phyloP scores from a whole-genome alignment of 2,888 invertebrate species.

The Acanthopleura granulata region DNA sequence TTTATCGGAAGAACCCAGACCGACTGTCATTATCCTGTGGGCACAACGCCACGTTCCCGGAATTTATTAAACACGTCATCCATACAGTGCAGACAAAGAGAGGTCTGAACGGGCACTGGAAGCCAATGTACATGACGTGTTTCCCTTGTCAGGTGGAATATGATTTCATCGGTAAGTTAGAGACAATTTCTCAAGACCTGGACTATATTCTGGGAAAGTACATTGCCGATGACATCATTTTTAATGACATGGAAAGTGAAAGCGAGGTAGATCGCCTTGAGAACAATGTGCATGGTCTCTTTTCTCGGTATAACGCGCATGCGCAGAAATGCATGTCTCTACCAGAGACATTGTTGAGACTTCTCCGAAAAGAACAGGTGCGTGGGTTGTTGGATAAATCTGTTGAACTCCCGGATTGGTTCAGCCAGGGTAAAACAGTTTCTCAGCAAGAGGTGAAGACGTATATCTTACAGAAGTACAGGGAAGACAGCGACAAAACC shows the following conservation, averaged over 20 bases:
- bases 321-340: slow-evolving; percentile 5
- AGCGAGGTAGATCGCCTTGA: neutral
- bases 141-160: slow-evolving; percentile 22
- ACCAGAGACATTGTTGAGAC: slow-evolving; percentile 2
- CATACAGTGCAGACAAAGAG: neutral
- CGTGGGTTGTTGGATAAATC: slow-evolving; percentile 12
- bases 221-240: neutral
- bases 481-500: no score
- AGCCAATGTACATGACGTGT: neutral
- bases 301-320: neutral
- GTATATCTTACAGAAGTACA: neutral
- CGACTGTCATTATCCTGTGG: neutral
- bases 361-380: slow-evolving; percentile 17
- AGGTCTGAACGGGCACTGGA: slow-evolving; percentile 18
- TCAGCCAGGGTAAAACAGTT: neutral
- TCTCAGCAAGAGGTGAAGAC: neutral
- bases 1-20: neutral
- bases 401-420: slow-evolving; percentile 9
- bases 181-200: slow-evolving; percentile 21
- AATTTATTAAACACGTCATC: slow-evolving; percentile 19
- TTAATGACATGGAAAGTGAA: neutral
- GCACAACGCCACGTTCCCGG: slow-evolving; percentile 18
- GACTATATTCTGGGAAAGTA: slow-evolving; percentile 6
- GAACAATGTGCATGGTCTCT: neutral
- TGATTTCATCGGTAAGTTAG: slow-evolving; percentile 26